Conservation (phyloP, 2,888 invertebrate species). For the Chaitophorus viminalis region DNA sequence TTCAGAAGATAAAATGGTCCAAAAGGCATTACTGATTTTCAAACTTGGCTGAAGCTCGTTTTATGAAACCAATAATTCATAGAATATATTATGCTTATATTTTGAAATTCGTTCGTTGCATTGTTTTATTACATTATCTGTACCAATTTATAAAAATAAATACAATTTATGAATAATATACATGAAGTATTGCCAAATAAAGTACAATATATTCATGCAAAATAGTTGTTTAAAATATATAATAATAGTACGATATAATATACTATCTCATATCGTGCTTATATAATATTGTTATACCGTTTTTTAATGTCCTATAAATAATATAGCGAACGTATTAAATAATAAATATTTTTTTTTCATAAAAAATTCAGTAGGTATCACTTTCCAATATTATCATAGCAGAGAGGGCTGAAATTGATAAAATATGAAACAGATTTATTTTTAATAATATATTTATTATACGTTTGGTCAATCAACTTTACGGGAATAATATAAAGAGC, state of each 20-base stretch:
- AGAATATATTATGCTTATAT: neutral
- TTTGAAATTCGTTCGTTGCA: neutral
- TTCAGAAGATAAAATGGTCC: neutral
- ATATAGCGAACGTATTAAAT: too few species aligned
- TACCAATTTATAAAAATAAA: neutral
- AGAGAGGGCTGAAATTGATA: too few species aligned
- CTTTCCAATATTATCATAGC: neutral
- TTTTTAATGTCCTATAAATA: neutral
- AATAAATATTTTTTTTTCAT: neutral
- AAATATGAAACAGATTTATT: too few species aligned
- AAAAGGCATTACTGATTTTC: neutral
- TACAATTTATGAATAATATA: constrained; percentile 33
- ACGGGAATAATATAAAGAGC: too few species aligned
- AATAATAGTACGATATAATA: neutral
- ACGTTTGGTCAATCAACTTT: too few species aligned
- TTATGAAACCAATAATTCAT: constrained; percentile 19
- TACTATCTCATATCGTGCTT: neutral
- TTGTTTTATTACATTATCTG: neutral
- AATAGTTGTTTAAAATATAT: constrained; percentile 34
- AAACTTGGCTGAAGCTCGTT: neutral
- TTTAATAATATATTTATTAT: too few species aligned
- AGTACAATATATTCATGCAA: neutral
- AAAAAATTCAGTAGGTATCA: neutral
- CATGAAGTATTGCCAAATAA: neutral
- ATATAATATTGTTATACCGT: neutral